Evolutionary conservation across 2,797 vertebrate species (phyloP).

Genomic region (Babyrousa celebensis): DNA sequence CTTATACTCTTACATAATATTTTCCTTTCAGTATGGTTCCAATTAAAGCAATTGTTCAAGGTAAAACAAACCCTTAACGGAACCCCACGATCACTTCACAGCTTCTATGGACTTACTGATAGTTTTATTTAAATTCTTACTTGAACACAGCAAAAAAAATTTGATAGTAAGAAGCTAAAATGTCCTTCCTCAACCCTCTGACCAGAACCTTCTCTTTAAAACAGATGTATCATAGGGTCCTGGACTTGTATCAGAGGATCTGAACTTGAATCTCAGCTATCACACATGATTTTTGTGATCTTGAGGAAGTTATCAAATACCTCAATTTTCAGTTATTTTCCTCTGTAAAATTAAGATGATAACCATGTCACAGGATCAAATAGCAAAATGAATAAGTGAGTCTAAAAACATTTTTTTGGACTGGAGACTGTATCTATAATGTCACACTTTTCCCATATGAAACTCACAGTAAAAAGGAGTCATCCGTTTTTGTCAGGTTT

Average conservation of each 20-base stretch:
- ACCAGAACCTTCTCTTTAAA: slow-evolving; percentile 5
- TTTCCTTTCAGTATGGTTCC: slow-evolving; percentile 60
- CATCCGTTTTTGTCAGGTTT: not conserved
- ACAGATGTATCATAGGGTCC: not conserved
- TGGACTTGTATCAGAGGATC: not conserved
- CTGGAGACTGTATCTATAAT: not conserved
- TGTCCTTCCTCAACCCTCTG: not conserved
- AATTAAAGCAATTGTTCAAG: slow-evolving; percentile 71
- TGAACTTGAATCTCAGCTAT: slow-evolving; percentile 27
- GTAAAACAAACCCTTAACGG: slow-evolving; percentile 34
- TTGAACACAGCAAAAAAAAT: slow-evolving; percentile 49
- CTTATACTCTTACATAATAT: slow-evolving; percentile 33
- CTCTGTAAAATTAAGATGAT: slow-evolving; percentile 13
- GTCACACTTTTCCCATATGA: not conserved
- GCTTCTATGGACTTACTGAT: slow-evolving; percentile 59
- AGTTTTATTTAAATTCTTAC: slow-evolving; percentile 54
- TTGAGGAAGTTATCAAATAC: slow-evolving; percentile 11
- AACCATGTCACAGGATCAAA: not conserved
- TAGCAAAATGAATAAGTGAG: slow-evolving; percentile 38
- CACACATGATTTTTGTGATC: not conserved
- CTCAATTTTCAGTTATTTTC: slow-evolving; percentile 47
- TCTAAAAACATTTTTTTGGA: not conserved
- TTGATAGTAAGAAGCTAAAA: slow-evolving; percentile 26
- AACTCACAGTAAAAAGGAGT: not conserved
- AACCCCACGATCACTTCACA: slow-evolving; percentile 51